These are phyloP conservation scores for Eupelmus urozonus DNA, from an alignment of 2,888 invertebrate species.

Conservation along the genomic window DNA sequence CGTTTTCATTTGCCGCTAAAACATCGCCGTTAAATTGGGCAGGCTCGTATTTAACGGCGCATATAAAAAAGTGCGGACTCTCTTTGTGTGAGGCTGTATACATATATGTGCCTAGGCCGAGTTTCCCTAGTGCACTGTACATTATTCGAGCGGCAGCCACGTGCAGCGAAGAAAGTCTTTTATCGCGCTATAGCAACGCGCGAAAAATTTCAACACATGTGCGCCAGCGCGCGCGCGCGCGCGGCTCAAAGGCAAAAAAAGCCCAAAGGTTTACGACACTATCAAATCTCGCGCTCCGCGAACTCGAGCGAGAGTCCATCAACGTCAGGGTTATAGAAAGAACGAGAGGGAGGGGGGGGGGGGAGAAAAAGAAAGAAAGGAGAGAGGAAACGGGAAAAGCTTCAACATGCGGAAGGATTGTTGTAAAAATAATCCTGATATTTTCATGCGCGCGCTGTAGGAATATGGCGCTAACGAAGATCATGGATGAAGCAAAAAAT, in stretches of 20 bases:
- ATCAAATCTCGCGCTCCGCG: conserved; percentile 2
- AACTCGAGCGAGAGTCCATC: not conserved
- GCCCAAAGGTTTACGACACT: conserved; percentile 10
- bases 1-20: too few species aligned
- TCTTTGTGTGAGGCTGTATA: too few species aligned
- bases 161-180: not conserved
- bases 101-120: too few species aligned
- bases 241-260: too few species aligned
- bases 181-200: not conserved
- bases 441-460: too few species aligned
- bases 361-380: not conserved
- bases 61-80: too few species aligned
- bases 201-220: not conserved
- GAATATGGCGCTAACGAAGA: too few species aligned
- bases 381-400: not conserved
- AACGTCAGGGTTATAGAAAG: not conserved
- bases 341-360: not conserved
- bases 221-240: not conserved
- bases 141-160: not conserved
- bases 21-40: too few species aligned
- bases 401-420: not conserved
- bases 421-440: conserved; percentile 1
- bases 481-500: too few species aligned
- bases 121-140: not conserved
- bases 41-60: too few species aligned